Evolutionary conservation across 2,113 vertebrate genomes (phyloP), one percentile per base, ranked within the genome.

Genomic region (Fulica atra): DNA sequence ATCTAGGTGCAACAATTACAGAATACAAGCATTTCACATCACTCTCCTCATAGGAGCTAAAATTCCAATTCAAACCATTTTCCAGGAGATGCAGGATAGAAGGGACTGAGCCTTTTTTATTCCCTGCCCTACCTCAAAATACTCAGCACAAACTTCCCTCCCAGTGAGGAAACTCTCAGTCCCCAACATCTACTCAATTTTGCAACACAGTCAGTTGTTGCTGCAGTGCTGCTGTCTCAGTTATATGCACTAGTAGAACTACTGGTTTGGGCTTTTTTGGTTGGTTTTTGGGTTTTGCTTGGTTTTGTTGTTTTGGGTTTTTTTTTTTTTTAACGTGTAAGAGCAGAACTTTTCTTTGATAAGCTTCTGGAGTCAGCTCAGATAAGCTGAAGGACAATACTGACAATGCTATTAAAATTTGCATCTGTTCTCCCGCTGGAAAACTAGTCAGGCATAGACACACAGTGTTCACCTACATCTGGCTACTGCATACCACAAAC

Each of bases 381-480:
- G 73, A 93, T 69, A 92, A 88, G 68, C 53, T 96, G 91, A 95
- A 96, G 94, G 92, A 94, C 91, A 92, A 33, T 29, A 83, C 59
- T 82, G 80, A 87, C 92, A 83, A 51, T 10, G 33, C 77, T 70
- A 59, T 93, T 95, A 88, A 84, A 95, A 93, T 72, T 61, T 89
- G 66, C 91, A 95, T 91, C 95, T 96, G 85, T 86, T 96, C 73
- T 96, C 94, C 87, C 72, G 31, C 70, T 89, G 82, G 93, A 92
- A 89, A 96, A 95, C 85, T 25, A 92, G 73, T 87, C 71, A 92
- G 88, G 95, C 93, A 84, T 74, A 76, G 95, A 89, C 44, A 76
- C 13, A 53, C 70, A 77, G 66, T 4, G 54, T 91, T 94, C 90
- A 91, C 77, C 93, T 87, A 88, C 92, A 96, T 71, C 78, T 88